Evolutionary conservation across 2,797 vertebrate genomes (phyloP), one percentile per base, ranked within the genome.

Genomic region (Emydoidea blandingii): DNA sequence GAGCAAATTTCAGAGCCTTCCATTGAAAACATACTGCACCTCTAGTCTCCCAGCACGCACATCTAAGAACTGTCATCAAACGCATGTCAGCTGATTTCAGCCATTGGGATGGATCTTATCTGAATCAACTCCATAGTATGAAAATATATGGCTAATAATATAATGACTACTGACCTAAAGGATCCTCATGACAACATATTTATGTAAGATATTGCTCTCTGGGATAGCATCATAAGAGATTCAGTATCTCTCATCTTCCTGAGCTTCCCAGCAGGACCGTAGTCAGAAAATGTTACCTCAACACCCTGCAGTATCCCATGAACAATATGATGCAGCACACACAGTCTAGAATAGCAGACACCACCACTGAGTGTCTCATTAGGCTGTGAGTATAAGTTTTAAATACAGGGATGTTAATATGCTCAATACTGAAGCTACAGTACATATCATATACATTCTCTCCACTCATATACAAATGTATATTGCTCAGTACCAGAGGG

Each of bases 251-350:
- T 95, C 50, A 57, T 68, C 93, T 96, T 95, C 92, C 89, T 89
- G 82, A 87, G 87, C 79, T 94, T 96, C 90, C 92, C 34, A 2
- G 54, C 88, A 91, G 87, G 92, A 95, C 56, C 95, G 94, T 94
- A 98, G 95, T 96, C 97, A 97, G 84, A 84, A 84, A 96, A 86
- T 87, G 84, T 88, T 90, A 89, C 80, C 96, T 92, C 88, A 95
- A 85, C 81, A 93, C 95, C 96, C 65, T 92, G 93, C 93, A 95
- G 80, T 59, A 95, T 88, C 97, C 91, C 56, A 85, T 65, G 96
- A 96, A 96, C 88, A 96, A 95, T 96, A 95, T 91, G 82, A 97
- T 90, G 81, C 96, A 94, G 95, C 91, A 96, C 96, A 94, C 65
- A 94, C 81, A 86, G 79, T 91, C 95, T 91, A 90, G 90, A 94